Percentiles rank a stretch among this genome's conserved stretches.
These are phyloP conservation scores for Eugnorisma glareosa DNA, from an alignment of 2,888 invertebrate species.

Conservation along the genomic window DNA sequence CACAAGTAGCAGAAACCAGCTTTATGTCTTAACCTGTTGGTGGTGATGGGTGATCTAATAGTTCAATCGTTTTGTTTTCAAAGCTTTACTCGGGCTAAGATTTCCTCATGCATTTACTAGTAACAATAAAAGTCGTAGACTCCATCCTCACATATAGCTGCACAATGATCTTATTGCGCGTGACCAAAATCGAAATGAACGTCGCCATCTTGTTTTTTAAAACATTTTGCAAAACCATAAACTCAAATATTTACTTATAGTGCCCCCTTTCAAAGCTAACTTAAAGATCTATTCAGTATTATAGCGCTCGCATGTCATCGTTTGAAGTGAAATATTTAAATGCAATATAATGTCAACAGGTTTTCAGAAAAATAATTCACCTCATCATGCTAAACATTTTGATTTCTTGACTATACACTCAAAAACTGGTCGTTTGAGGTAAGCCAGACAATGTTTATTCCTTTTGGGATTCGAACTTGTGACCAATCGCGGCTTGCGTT, in stretches of 20 bases:
- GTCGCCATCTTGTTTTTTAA: neutral
- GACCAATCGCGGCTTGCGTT: neutral
- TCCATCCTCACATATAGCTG: neutral
- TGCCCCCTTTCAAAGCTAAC: neutral
- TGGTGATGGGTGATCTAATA: neutral
- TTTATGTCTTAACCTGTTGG: neutral
- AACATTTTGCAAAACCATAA: neutral
- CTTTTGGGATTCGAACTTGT: constrained; percentile 4
- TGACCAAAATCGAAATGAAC: neutral
- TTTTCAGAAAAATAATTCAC: neutral
- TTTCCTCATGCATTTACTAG: neutral
- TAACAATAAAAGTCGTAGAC: neutral
- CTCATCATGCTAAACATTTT: neutral
- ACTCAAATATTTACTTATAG: neutral
- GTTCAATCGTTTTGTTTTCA: neutral
- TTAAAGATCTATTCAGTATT: neutral
- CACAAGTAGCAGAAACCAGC: neutral
- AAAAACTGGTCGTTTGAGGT: neutral
- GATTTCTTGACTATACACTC: neutral
- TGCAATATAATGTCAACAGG: neutral
- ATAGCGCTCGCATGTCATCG: no score
- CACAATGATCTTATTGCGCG: neutral
- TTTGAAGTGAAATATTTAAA: no score
- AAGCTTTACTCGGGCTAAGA: neutral
- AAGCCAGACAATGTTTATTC: neutral